Base-by-base conservation (phyloP, 2,888 invertebrate species). In the Hyles lineata region DNA sequence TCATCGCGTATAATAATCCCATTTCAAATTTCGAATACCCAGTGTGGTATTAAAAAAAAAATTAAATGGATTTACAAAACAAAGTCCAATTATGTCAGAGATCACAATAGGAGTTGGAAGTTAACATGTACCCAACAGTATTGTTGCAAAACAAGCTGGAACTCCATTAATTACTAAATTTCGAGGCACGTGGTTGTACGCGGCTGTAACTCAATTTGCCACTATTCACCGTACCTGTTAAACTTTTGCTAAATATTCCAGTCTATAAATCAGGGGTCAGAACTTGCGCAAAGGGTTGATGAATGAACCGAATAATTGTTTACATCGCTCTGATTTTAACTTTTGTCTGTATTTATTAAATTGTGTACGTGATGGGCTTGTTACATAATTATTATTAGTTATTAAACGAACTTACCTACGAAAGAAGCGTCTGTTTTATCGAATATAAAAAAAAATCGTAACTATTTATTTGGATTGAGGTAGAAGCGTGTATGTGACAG, bases 131-230 rank as follows among this genome's bases (percentile, higher is more conserved):
- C 19, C 61, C 32, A 29, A 59, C 61, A 32, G 32, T n/a, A 35
- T 25, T 61, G 29, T 62, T 35, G 32, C 62, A 62, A 62, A 62
- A 62, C 35, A 62, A 62, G 25, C n/a, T 62, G n/a, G 32, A 62
- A 62, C 62, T 62, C 32, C 19, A 35, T 35, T 62, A 62, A 62
- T 62, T 62, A 62, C 11, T 23, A 61, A 61, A 25, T 25, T 23
- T 21, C 23, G 59, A n/a, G 59, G 59, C 59, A 59, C 23, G 59
- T 25, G 4, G 60, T 17, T 25, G 23, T 9, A 17, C 60, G 55
- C 55, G 55, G n/a, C n/a, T 55, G 19, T n/a, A 19, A 32, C 32
- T n/a, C 55, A 55, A 55, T 55, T 8, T 9, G 9, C n/a, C 35
- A n/a, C 21, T 35, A 62, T 62, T 35, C n/a, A 32, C n/a, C 19